Conservation (phyloP, 2,888 invertebrate species). For the Nemapogon koenigi region DNA sequence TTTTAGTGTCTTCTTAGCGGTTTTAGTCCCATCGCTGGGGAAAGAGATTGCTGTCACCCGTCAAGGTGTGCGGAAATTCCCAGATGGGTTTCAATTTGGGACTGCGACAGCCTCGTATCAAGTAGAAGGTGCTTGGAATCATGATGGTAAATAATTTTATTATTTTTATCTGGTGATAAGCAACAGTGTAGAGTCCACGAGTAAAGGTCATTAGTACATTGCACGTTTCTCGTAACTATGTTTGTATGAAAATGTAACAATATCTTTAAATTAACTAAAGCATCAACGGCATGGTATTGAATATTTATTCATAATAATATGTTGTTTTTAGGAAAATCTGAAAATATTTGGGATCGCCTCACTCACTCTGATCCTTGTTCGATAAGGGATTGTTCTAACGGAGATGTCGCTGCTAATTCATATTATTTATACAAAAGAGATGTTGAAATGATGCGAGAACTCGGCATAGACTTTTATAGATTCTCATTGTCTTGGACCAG, state of each 20-base stretch:
- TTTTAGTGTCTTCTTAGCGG: not conserved
- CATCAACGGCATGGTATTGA: not conserved
- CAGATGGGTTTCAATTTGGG: constrained; percentile 27
- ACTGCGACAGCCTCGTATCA: constrained; percentile 49
- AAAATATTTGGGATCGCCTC: constrained; percentile 69
- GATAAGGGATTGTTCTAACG: constrained; percentile 59
- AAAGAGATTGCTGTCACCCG: not conserved
- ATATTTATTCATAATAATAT: not conserved
- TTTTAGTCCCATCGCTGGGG: not conserved
- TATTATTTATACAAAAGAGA: constrained; percentile 68
- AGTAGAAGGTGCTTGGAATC: constrained; percentile 58
- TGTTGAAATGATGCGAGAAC: constrained; percentile 45
- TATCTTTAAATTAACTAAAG: not conserved
- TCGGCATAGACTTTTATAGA: constrained; percentile 51
- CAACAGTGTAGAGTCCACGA: no score
- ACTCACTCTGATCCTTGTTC: constrained; percentile 52
- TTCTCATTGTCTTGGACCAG: constrained; percentile 69
- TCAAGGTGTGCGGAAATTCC: constrained; percentile 20
- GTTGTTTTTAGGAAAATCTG: constrained; percentile 45
- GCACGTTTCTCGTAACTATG: no score
- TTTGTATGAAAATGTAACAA: no score
- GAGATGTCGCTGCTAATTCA: constrained; percentile 64
- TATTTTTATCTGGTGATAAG: no score
- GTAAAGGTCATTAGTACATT: no score
- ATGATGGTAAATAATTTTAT: constrained; percentile 46